These are phyloP conservation scores for Silurus meridionalis DNA, from an alignment of 2,113 vertebrate species.

Conservation along the genomic window DNA sequence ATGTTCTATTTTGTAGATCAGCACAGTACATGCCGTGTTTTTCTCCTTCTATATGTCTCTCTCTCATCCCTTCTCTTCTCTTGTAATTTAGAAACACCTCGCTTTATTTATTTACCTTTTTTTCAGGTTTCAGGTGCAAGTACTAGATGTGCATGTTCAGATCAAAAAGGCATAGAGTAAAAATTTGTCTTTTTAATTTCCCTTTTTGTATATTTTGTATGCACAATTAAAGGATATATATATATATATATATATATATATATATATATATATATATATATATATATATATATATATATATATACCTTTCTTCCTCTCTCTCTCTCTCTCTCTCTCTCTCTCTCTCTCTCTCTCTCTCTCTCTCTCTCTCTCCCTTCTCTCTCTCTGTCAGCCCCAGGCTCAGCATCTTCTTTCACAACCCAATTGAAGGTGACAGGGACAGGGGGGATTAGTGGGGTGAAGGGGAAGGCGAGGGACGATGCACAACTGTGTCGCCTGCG, in stretches of 20 bases:
- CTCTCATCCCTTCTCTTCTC: not conserved
- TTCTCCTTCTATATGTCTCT: not conserved
- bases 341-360: slow-evolving; percentile 34
- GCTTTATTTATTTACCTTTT: slow-evolving; percentile 33
- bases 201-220: not conserved
- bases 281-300: too few relatives aligned
- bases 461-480: slow-evolving; percentile 58
- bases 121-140: not conserved
- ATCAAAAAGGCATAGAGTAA: not conserved
- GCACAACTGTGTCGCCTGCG: slow-evolving; percentile 37
- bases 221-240: too few relatives aligned
- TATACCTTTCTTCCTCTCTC: not conserved
- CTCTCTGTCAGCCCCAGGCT: slow-evolving; percentile 64
- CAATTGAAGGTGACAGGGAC: slow-evolving; percentile 81
- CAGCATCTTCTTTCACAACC: slow-evolving; percentile 77
- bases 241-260: too few relatives aligned
- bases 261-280: too few relatives aligned
- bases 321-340: slow-evolving; percentile 32
- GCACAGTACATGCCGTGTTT: not conserved
- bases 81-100: not conserved
- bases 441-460: slow-evolving; percentile 70
- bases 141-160: not conserved
- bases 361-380: slow-evolving; percentile 33
- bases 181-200: not conserved
- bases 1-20: not conserved